These are phyloP conservation scores for Camptogramma bilineatum DNA, from an alignment of 2,888 invertebrate species.

Conservation along the genomic window DNA sequence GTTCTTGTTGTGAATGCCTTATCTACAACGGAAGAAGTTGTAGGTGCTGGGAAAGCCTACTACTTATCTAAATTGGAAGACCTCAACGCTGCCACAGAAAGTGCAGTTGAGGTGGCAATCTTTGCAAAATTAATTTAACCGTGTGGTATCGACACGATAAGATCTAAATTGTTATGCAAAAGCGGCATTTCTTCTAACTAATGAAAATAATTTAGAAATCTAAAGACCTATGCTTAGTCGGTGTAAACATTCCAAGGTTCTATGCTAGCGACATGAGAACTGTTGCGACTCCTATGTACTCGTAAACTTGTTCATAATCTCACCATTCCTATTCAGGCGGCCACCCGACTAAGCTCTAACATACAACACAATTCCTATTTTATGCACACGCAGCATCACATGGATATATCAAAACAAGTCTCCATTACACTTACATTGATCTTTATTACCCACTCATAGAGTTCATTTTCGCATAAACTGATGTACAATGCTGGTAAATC, in stretches of 20 bases:
- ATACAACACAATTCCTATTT: conserved; percentile 28
- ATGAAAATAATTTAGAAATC: no score
- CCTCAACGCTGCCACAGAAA: no score
- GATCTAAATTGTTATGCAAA: no score
- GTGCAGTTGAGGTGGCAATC: no score
- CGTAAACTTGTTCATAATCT: conserved; percentile 6
- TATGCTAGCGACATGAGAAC: neutral
- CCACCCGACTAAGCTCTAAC: conserved; percentile 18
- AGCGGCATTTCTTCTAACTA: no score
- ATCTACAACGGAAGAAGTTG: no score
- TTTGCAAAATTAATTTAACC: no score
- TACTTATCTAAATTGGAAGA: no score
- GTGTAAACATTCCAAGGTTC: neutral
- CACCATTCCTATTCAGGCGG: conserved; percentile 9
- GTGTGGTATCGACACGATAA: no score
- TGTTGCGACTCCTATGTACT: neutral
- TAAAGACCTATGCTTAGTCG: neutral
- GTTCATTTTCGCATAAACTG: conserved; percentile 45
- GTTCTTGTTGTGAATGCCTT: no score
- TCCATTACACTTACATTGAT: conserved; percentile 25
- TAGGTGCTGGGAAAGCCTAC: no score
- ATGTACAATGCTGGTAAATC: conserved; percentile 17
- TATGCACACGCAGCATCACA: conserved; percentile 23
- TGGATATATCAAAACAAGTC: conserved; percentile 28
- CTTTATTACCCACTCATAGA: conserved; percentile 37